Percentiles rank a stretch among this genome's conserved stretches.
Evolutionary conservation across 2,797 vertebrate genomes (phyloP).

Genomic region (Brachyrhaphis roseni): DNA sequence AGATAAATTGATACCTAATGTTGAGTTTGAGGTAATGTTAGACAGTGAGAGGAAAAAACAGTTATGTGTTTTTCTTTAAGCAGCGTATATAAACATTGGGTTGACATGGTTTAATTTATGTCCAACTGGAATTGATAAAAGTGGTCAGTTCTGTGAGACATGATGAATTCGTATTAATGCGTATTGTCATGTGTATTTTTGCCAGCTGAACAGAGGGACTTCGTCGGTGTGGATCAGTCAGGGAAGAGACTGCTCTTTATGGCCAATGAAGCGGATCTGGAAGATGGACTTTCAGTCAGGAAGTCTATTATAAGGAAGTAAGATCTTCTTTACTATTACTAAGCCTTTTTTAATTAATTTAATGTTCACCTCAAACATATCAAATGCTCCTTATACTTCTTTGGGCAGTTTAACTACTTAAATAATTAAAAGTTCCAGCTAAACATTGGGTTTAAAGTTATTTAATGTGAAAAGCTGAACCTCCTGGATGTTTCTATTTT

Average conservation of each 20-base stretch:
- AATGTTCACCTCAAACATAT: neutral
- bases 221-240: constrained; percentile 93
- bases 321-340: constrained; percentile 54
- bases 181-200: neutral
- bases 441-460: neutral
- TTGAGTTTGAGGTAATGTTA: neutral
- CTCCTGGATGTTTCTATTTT: neutral
- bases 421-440: neutral
- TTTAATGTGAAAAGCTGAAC: constrained; percentile 3
- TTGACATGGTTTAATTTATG: neutral
- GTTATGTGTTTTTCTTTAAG: neutral
- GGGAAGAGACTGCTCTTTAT: constrained; percentile 95
- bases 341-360: neutral
- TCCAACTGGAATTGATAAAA: constrained; percentile 1
- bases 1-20: neutral
- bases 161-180: neutral
- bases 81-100: neutral
- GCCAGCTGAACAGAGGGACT: constrained; percentile 97
- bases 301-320: constrained; percentile 96
- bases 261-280: constrained; percentile 98
- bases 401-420: neutral
- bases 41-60: neutral
- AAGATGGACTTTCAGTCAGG: constrained; percentile 92
- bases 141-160: neutral
- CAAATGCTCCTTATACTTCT: neutral